Evolutionary conservation across 1,140 invertebrate genomes (phyloP), one percentile per base, ranked within the genome.

Genomic region (Sycophila sp.): DNA sequence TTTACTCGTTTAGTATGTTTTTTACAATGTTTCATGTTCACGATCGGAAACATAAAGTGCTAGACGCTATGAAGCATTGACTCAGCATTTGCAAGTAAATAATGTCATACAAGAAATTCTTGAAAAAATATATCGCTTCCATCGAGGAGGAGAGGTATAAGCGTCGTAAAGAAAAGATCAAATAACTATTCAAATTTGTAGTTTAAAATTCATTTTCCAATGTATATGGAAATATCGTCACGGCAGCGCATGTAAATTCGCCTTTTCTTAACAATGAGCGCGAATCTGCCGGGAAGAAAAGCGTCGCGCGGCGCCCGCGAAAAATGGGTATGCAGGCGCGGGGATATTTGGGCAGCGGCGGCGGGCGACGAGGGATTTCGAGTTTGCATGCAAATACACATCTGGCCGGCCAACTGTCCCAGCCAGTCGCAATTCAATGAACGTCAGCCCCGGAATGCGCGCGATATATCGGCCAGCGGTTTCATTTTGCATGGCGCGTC

Each of bases 331-430:
- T 38, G 32, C 47, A 24, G n/a, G 24, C 22, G 15, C n/a, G 7
- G 40, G 0, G 38, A 40, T 10, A 40, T 40, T 2, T 40, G 11
- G 38, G n/a, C 38, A 40, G 38, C n/a, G 38, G 11, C 3, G 15
- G n/a, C 10, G 17, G 47, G 42, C 24, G 26, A 1, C 26, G 26
- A 22, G 11, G 58, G 40, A 32, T 49, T 65, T 55, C 63, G 51
- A 67, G 53, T 67, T 67, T 67, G 58, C 64, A 58, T 67, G 53
- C 53, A 67, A 67, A 67, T 58, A 58, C 28, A 45, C 53, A 36
- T 67, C 24, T 58, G 53, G 13, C 45, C 56, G 49, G 51, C 24
- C 63, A 47, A 45, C 40, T 49, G 63, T 55, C 49, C 36, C 8
- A 17, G 13, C 22, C 19, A 34, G 53, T 67, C 34, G 36, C 38